Base-by-base conservation (phyloP, 2,113 vertebrate genomes). In the Theristicus caerulescens region DNA sequence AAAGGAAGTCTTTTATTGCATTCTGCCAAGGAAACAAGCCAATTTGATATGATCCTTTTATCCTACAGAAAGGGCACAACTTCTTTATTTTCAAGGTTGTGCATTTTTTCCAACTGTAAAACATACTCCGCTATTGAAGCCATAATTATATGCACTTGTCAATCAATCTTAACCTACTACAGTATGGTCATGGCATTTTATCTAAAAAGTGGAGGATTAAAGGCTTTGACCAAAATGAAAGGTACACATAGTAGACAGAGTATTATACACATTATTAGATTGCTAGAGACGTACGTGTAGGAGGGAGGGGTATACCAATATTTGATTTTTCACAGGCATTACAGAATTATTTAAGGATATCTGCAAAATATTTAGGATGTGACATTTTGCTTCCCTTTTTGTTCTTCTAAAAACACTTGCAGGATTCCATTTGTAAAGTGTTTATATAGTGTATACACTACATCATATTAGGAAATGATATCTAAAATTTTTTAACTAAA, bases 51-150 rank as follows among this genome's bases (percentile, higher is more conserved):
- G 42, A 97, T 95, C 91, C 92, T 98, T 98, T 98, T 94, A 97
- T 98, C 91, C 73, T 12, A 66, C 77, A 96, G 91, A 97, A 98
- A 97, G 95, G 95, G 94, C 92, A 97, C 46, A 91, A 88, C 77
- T 98, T 98, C 95, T 97, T 98, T 98, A 97, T 97, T 98, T 98
- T 97, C 96, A 97, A 98, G 96, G 91, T 97, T 97, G 93, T 94
- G 88, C 44, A 40, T 94, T 96, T 98, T 94, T 97, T 94, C 46
- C 57, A 94, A 70, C 88, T 95, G 93, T 98, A 97, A 97, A 98
- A 96, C 93, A 96, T 85, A 95, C 89, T 97, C 82, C 20, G 72
- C 84, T 77, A 90, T 66, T 97, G 96, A 98, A 97, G 49, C 65
- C 77, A 91, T 97, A 98, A 97, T 97, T 98, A 97, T 96, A 95